A percentile compares a stretch with the other conserved stretches of the same genome.
These are phyloP conservation scores for Poecilia velifera DNA, from an alignment of 2,797 vertebrate species.

Conservation along the genomic window DNA sequence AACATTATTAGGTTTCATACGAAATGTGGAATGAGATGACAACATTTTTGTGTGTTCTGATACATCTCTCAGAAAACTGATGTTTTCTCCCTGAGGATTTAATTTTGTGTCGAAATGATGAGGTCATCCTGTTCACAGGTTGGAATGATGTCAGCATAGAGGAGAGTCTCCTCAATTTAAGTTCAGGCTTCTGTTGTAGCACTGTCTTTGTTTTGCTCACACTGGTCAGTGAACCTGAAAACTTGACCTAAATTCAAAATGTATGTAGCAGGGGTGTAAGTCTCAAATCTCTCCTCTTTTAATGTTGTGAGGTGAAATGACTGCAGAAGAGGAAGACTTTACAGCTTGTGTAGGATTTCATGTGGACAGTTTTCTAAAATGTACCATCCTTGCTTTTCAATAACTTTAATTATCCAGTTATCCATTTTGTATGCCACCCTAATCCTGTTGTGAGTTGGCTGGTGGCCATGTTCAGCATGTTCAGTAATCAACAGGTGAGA, in stretches of 20 bases:
- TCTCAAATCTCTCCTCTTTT: neutral
- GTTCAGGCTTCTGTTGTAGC: conserved; percentile 8
- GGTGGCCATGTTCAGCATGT: neutral
- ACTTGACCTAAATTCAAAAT: neutral
- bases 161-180: conserved; percentile 51
- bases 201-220: neutral
- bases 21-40: neutral
- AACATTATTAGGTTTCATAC: neutral
- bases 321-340: neutral
- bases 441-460: neutral
- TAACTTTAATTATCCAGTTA: neutral
- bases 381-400: neutral
- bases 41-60: neutral
- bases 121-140: conserved; percentile 62
- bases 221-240: conserved; percentile 17
- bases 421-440: neutral
- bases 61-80: neutral
- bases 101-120: conserved; percentile 41
- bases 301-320: neutral
- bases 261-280: neutral
- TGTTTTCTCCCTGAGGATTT: conserved; percentile 24
- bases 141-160: conserved; percentile 47
- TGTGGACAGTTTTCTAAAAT: neutral
- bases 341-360: neutral
- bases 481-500: neutral